These are phyloP conservation scores for Etheostoma cragini DNA, from an alignment of 2,113 vertebrate species.

Conservation along the genomic window DNA sequence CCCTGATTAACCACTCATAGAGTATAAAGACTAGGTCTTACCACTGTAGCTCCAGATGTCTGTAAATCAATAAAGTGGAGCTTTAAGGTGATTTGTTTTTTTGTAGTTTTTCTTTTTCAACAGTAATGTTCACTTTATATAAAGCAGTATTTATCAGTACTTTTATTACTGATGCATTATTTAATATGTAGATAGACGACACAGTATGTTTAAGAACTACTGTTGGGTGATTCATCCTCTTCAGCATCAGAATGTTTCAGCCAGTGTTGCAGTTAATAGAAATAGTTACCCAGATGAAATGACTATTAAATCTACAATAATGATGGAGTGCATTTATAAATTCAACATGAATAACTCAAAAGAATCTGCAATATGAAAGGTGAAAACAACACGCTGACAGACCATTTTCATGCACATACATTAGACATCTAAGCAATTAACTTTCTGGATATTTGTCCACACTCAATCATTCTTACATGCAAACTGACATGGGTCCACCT, in stretches of 20 bases:
- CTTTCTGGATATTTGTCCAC: neutral
- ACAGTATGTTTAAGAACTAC: neutral
- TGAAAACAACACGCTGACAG: neutral
- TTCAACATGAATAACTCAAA: neutral
- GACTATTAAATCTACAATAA: neutral
- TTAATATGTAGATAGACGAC: neutral
- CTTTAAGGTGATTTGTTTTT: neutral
- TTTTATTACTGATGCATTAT: neutral
- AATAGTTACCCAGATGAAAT: neutral
- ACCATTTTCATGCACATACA: neutral
- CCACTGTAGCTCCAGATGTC: slow-evolving; percentile 43
- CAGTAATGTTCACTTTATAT: neutral
- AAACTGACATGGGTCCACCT: neutral
- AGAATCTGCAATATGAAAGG: neutral
- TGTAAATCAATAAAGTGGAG: slow-evolving; percentile 10
- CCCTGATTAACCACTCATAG: slow-evolving; percentile 59
- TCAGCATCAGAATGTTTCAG: neutral
- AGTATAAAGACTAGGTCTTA: slow-evolving; percentile 32
- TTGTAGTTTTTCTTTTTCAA: neutral
- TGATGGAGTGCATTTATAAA: neutral
- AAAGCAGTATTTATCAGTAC: neutral
- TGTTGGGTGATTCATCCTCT: neutral
- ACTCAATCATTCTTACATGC: neutral
- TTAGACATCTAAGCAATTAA: neutral
- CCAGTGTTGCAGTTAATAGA: neutral